Evolutionary conservation across 2,888 invertebrate genomes (phyloP).

Genomic region (Nephrotoma guestfalica): DNA sequence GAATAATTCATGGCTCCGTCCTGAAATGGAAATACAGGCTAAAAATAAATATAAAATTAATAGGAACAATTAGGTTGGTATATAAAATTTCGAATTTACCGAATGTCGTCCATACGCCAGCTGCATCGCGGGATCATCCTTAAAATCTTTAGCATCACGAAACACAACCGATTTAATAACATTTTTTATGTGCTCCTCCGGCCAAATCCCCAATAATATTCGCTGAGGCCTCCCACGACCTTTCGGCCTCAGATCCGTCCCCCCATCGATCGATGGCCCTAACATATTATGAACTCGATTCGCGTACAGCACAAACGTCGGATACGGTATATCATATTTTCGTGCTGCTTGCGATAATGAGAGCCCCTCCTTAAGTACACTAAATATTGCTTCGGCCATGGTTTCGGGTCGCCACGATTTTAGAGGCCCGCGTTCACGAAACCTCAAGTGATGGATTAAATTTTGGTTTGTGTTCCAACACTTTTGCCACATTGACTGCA

Average conservation of each 20-base stretch:
- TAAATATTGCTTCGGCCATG: constrained; percentile 89
- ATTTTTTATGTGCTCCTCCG: constrained; percentile 84
- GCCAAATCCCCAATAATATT: constrained; percentile 83
- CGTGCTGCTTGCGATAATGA: constrained; percentile 81
- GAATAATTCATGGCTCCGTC: constrained; percentile 47
- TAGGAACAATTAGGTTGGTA: not conserved
- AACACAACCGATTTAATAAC: constrained; percentile 87
- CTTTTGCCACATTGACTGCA: constrained; percentile 92
- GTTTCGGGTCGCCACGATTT: constrained; percentile 91
- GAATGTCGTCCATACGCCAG: constrained; percentile 44
- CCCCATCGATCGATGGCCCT: constrained; percentile 82
- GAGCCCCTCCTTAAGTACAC: constrained; percentile 78
- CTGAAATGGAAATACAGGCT: constrained; percentile 42
- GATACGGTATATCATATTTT: constrained; percentile 90
- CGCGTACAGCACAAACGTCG: constrained; percentile 84
- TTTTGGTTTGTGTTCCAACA: constrained; percentile 91
- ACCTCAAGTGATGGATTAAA: constrained; percentile 77
- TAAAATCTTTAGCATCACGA: constrained; percentile 70
- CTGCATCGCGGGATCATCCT: constrained; percentile 47
- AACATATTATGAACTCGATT: constrained; percentile 89
- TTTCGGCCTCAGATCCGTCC: constrained; percentile 80
- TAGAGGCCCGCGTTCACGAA: constrained; percentile 80
- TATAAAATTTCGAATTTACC: constrained; percentile 26
- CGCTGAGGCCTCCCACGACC: constrained; percentile 83
- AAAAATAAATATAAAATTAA: constrained; percentile 14